Evolutionary conservation across 23 tunicate species (phyloP), one percentile per base, ranked within the genome.

Genomic region (Trididemnum clinides): DNA sequence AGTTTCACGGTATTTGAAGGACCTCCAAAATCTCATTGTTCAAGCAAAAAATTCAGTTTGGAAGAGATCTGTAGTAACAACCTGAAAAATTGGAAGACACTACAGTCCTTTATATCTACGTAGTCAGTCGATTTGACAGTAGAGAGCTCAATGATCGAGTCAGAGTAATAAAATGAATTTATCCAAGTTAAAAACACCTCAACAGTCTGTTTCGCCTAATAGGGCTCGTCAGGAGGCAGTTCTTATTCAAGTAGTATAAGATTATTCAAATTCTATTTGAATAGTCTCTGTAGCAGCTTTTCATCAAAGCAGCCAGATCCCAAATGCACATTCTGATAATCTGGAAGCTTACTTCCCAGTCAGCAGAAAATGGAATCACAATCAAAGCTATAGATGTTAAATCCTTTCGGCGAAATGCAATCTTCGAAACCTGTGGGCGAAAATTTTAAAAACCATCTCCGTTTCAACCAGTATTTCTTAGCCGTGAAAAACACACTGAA

Each of bases 31-130:
- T 84, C 39, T 25, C 84, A 5, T 74, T 81, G 30, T 82, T 71
- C 57, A 54, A 82, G 86, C 57, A 18, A 62, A 62, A 62, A 18
- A 12, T 62, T 21, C n/a, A 62, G n/a, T 5, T 22, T 26, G 5
- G 70, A 62, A 62, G 25, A 62, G n/a, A 18, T 22, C 22, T 62
- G 70, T 26, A 12, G 28, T 62, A 62, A 62, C 70, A 62, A 62
- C n/a, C 70, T 12, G 25, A 62, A 22, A 62, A 62, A 6, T 62
- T 62, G 15, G 70, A 18, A 62, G 86, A 82, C 54, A 26, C 78
- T 82, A 33, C 82, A 82, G 82, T n/a, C 51, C 86, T 80, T 31
- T 39, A 80, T 80, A 78, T 80, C 58, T 74, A 74, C 81, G 21
- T 74, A n/a, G n/a, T n/a, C n/a, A n/a, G n/a, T n/a, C n/a, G n/a